Conservation (phyloP, 2,113 vertebrate species). For the Galemys pyrenaicus region DNA sequence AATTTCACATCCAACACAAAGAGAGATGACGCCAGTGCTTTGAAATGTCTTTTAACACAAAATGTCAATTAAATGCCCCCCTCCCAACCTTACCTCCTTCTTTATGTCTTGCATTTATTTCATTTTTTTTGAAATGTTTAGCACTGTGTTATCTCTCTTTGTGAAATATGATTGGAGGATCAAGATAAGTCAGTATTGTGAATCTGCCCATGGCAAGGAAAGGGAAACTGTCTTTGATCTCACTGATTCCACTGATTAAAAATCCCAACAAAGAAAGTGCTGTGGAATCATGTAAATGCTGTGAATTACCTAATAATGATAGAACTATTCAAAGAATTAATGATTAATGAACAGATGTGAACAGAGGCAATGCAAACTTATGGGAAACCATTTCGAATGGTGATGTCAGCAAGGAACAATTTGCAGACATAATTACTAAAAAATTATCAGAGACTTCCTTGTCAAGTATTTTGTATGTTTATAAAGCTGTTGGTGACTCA, state of each 20-base stretch:
- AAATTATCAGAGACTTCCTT: constrained; percentile 93
- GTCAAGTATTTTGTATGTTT: constrained; percentile 92
- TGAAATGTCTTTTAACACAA: constrained; percentile 70
- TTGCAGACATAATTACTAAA: constrained; percentile 92
- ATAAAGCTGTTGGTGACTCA: constrained; percentile 92
- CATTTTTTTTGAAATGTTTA: constrained; percentile 27
- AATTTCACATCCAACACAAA: constrained; percentile 72
- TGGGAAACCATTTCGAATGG: constrained; percentile 88
- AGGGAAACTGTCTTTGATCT: constrained; percentile 71
- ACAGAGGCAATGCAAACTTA: constrained; percentile 86
- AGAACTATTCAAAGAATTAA: constrained; percentile 86
- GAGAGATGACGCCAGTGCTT: constrained; percentile 71
- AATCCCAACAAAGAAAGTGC: constrained; percentile 68
- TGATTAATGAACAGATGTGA: constrained; percentile 93
- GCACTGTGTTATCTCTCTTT: constrained; percentile 68
- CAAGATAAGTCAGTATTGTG: constrained; percentile 51
- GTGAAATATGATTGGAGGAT: constrained; percentile 67
- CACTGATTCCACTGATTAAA: constrained; percentile 80
- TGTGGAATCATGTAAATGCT: constrained; percentile 72
- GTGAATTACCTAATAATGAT: constrained; percentile 84
- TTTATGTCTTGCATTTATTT: neutral
- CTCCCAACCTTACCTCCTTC: neutral
- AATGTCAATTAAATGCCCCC: constrained; percentile 27
- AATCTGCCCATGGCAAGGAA: constrained; percentile 38
- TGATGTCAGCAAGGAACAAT: constrained; percentile 94